phyloP scores from a whole-genome alignment of 2,797 vertebrate species.

The Alca torda region DNA sequence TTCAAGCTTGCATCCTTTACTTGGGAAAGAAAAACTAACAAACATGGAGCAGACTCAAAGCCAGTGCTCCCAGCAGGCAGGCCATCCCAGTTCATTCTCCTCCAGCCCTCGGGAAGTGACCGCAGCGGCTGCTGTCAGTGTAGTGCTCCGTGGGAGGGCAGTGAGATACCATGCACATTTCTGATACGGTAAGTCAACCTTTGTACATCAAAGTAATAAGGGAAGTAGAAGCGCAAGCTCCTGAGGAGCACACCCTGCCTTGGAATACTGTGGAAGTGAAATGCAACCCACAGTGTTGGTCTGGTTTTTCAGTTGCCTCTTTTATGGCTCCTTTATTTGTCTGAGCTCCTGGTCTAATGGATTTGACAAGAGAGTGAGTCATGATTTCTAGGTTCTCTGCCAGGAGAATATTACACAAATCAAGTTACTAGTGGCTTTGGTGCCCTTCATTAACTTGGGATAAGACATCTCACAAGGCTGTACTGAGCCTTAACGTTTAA shows the following conservation, averaged over 20 bases:
- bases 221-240: background rate
- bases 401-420: background rate
- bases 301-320: background rate
- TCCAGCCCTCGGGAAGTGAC: background rate
- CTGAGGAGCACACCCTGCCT: background rate
- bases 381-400: background rate
- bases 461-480: background rate
- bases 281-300: background rate
- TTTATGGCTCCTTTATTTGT: background rate
- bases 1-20: background rate
- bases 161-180: accelerated
- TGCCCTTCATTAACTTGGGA: background rate
- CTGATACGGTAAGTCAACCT: background rate
- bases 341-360: background rate
- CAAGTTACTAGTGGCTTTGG: background rate
- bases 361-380: background rate
- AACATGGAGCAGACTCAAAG: background rate
- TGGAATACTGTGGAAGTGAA: background rate
- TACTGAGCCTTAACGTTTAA: background rate
- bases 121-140: background rate
- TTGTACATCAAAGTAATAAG: background rate
- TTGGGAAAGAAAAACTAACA: background rate
- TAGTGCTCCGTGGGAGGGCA: background rate
- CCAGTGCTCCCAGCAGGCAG: background rate
- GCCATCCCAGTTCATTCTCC: background rate